phyloP scores from a whole-genome alignment of 2,797 vertebrate species.

The Sandelia bainsii region DNA sequence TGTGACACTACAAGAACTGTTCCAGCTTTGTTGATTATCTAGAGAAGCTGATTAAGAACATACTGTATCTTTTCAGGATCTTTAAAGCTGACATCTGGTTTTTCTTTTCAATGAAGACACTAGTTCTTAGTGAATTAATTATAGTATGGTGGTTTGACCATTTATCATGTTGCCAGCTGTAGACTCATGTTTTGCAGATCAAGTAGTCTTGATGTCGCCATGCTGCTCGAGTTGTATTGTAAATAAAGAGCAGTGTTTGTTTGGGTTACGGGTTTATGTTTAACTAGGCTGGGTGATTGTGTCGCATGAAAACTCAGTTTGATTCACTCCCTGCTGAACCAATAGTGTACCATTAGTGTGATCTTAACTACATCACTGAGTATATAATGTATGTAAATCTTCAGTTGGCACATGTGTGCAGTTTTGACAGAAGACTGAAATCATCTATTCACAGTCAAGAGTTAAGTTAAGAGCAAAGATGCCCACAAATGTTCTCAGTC shows the following conservation, averaged over 20 bases:
- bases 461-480: not conserved
- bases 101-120: constrained; percentile 11
- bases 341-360: not conserved
- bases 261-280: constrained; percentile 51
- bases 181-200: constrained; percentile 18
- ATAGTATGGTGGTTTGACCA: not conserved
- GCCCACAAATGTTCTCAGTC: not conserved
- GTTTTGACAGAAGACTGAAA: not conserved
- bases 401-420: not conserved
- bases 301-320: constrained; percentile 7
- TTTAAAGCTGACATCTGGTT: not conserved
- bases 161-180: constrained; percentile 23
- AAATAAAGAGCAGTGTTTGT: constrained; percentile 57
- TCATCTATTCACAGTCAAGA: not conserved
- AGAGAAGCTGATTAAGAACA: not conserved
- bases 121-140: constrained; percentile 12
- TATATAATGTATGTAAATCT: not conserved
- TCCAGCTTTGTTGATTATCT: not conserved
- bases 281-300: constrained; percentile 36
- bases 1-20: not conserved
- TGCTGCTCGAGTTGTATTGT: constrained; percentile 40
- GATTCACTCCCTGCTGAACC: not conserved
- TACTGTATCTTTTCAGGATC: not conserved
- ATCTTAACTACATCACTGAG: not conserved
- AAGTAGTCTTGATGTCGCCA: not conserved